A percentile compares a stretch with the other conserved stretches of the same genome.
phyloP scores from a whole-genome alignment of 2,888 invertebrate species.

The Eulithis testata region DNA sequence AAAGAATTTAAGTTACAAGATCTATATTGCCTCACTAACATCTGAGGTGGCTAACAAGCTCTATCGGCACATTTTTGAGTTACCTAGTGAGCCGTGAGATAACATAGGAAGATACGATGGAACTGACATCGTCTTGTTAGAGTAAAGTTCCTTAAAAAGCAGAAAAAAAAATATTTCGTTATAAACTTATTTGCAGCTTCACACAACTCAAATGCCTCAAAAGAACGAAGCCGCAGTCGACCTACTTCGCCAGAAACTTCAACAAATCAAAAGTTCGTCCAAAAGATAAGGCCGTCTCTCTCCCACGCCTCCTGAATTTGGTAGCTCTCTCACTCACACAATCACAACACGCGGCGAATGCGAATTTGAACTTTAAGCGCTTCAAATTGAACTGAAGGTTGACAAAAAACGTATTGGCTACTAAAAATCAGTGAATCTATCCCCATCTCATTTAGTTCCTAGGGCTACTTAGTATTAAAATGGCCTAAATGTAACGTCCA shows the following conservation, averaged over 20 bases:
- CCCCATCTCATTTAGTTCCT: slow-evolving; percentile 55
- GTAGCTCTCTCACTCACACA: slow-evolving; percentile 60
- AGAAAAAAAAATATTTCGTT: too few species aligned
- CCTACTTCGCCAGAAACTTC: slow-evolving; percentile 77
- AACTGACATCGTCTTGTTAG: too few species aligned
- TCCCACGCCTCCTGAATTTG: slow-evolving; percentile 48
- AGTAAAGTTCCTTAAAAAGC: too few species aligned
- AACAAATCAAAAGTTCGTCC: slow-evolving; percentile 81
- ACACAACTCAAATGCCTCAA: slow-evolving; percentile 69
- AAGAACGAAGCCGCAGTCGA: slow-evolving; percentile 79
- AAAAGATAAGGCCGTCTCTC: slow-evolving; percentile 72
- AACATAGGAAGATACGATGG: too few species aligned
- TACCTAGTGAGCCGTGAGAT: too few species aligned
- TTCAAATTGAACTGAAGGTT: slow-evolving; percentile 20
- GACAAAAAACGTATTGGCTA: slow-evolving; percentile 18
- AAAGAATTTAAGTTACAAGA: background rate
- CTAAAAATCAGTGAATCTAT: slow-evolving; percentile 19
- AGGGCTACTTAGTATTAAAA: slow-evolving; percentile 47
- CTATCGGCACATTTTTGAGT: too few species aligned
- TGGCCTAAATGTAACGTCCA: slow-evolving; percentile 54
- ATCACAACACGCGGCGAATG: slow-evolving; percentile 37
- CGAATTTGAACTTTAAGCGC: slow-evolving; percentile 26
- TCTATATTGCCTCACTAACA: too few species aligned
- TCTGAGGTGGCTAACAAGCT: too few species aligned
- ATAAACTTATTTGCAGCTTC: slow-evolving; percentile 59